phyloP scores from a whole-genome alignment of 1,140 invertebrate genomes.

The Nephila pilipes region DNA sequence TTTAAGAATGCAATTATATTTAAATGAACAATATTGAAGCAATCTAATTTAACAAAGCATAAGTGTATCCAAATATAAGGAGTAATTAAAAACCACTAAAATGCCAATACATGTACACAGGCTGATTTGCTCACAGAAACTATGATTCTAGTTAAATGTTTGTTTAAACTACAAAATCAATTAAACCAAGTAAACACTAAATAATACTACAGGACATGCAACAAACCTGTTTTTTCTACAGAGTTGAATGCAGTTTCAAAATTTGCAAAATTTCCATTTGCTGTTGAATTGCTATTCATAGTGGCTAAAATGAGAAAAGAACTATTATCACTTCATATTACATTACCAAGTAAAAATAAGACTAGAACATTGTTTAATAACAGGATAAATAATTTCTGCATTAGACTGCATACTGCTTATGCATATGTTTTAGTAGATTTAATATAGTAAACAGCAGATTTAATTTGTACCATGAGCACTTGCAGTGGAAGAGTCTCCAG shows the following conservation, averaged over 20 bases:
- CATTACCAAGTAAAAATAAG: not conserved
- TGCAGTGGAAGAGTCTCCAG: constrained; percentile 14
- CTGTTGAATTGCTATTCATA: constrained; percentile 76
- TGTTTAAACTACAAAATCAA: too few species aligned
- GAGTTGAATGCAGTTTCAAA: constrained; percentile 79
- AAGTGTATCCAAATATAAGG: too few species aligned
- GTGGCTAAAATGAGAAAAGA: constrained; percentile 35
- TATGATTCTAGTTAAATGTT: too few species aligned
- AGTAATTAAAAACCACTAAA: too few species aligned
- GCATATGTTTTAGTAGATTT: not conserved
- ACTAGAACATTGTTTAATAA: not conserved
- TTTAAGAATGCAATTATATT: too few species aligned
- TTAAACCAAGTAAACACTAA: too few species aligned
- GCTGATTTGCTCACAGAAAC: too few species aligned
- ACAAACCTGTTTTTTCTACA: constrained; percentile 74
- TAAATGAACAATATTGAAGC: too few species aligned
- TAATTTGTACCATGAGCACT: constrained; percentile 33
- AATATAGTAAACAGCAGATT: not conserved
- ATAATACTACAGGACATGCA: not conserved
- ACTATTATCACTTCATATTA: not conserved
- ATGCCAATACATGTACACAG: too few species aligned
- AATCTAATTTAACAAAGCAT: too few species aligned
- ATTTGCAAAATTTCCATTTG: constrained; percentile 80
- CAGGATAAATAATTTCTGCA: not conserved
- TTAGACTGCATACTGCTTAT: not conserved